These are phyloP conservation scores for Drosophila mettleri DNA, from an alignment of 2,888 invertebrate genomes.

Conservation along the genomic window DNA sequence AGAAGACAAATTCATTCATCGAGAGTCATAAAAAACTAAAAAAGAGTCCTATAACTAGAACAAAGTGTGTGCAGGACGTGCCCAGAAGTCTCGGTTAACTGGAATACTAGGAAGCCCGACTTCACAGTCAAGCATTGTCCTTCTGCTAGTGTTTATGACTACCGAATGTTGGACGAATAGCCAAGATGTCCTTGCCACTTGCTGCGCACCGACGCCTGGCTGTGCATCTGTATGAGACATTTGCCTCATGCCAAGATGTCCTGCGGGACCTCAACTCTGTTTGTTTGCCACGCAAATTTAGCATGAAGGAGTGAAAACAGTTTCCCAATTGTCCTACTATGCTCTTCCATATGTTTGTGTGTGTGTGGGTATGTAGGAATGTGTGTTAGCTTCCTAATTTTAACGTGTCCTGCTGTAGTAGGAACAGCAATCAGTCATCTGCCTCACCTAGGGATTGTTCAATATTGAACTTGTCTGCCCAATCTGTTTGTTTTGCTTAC, in stretches of 20 bases:
- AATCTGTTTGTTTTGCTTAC: constrained; percentile 37
- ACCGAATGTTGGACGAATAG: constrained; percentile 51
- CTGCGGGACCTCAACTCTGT: constrained; percentile 58
- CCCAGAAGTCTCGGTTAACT: constrained; percentile 29
- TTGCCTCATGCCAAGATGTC: constrained; percentile 57
- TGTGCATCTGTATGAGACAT: constrained; percentile 42
- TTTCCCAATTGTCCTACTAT: constrained; percentile 55
- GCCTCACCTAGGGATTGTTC: constrained; percentile 62
- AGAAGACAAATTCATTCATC: constrained; percentile 64
- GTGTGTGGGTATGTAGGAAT: constrained; percentile 15
- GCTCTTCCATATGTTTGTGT: neutral
- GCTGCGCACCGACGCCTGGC: constrained; percentile 48
- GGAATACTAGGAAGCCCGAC: constrained; percentile 25
- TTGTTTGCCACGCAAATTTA: constrained; percentile 74
- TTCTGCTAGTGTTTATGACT: constrained; percentile 59
- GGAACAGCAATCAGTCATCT: constrained; percentile 65
- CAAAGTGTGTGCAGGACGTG: constrained; percentile 38
- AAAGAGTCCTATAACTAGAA: constrained; percentile 14
- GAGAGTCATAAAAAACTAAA: constrained; percentile 50
- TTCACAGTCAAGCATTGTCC: constrained; percentile 24
- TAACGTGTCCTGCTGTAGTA: constrained; percentile 58
- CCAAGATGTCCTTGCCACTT: constrained; percentile 57
- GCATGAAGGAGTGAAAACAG: constrained; percentile 80
- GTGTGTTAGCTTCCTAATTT: constrained; percentile 46
- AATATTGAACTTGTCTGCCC: constrained; percentile 51